phyloP scores from a whole-genome alignment of 2,888 invertebrate genomes.

The Eristalis arbustorum region DNA sequence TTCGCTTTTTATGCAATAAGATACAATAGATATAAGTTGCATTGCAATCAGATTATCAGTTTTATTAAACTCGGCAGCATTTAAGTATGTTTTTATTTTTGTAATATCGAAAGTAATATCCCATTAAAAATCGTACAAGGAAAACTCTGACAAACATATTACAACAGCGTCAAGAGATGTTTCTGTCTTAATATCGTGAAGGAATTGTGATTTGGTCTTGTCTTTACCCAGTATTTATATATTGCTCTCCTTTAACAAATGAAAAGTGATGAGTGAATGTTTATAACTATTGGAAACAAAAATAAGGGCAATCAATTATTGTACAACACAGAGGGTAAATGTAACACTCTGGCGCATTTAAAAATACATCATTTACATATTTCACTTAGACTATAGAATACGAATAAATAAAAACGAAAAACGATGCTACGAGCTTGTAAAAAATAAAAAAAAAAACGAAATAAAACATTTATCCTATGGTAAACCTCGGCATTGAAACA shows the following conservation, averaged over 20 bases:
- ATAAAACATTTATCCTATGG: constrained; percentile 48
- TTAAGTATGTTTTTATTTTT: background rate
- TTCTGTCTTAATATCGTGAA: constrained; percentile 26
- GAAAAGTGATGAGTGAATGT: background rate
- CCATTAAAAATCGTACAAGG: background rate
- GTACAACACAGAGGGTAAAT: constrained; percentile 20
- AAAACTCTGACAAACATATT: background rate
- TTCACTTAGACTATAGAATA: constrained; percentile 42
- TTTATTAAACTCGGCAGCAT: constrained; percentile 59
- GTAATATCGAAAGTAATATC: constrained; percentile 27
- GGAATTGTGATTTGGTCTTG: constrained; percentile 7
- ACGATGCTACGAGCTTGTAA: constrained; percentile 27
- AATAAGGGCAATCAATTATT: background rate
- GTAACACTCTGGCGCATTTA: constrained; percentile 17
- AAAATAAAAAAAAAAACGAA: constrained; percentile 42
- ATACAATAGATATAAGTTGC: constrained; percentile 48
- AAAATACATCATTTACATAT: constrained; percentile 19
- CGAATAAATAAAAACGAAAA: constrained; percentile 52
- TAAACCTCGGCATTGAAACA: constrained; percentile 63
- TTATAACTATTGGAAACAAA: constrained; percentile 14
- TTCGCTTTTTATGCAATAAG: constrained; percentile 29
- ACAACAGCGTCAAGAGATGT: background rate
- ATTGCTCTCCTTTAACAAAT: constrained; percentile 6
- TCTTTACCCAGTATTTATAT: background rate
- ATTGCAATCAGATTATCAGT: constrained; percentile 50